Evolutionary conservation across 2,888 invertebrate species (phyloP).

Genomic region (Megastigmus dorsalis): DNA sequence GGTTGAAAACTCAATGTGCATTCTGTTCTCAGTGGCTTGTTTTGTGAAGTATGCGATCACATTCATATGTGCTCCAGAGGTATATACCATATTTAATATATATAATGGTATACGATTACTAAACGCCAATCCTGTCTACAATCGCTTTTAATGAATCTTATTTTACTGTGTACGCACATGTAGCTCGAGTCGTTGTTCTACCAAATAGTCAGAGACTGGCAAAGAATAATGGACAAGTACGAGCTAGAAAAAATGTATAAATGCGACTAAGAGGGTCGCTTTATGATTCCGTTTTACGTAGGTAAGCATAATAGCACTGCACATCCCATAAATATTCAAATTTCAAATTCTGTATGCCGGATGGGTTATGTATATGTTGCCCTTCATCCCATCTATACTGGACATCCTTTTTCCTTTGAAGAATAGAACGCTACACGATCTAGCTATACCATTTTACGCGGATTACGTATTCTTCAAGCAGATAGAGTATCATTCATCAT

Average conservation of each 20-base stretch:
- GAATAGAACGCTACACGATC: neutral
- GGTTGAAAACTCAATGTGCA: neutral
- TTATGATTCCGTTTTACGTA: neutral
- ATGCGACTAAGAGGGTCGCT: neutral
- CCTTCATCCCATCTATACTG: neutral
- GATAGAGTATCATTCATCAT: neutral
- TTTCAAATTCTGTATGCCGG: neutral
- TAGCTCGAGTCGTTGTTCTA: neutral
- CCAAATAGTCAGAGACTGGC: neutral
- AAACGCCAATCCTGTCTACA: too few species aligned
- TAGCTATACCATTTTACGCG: neutral
- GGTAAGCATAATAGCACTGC: neutral
- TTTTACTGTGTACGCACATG: too few species aligned
- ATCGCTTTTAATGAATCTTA: too few species aligned
- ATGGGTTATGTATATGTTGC: neutral
- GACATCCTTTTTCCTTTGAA: neutral
- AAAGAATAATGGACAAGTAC: neutral
- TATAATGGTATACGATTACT: neutral
- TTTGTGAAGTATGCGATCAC: neutral
- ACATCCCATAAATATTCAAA: neutral
- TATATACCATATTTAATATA: neutral
- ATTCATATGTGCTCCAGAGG: neutral
- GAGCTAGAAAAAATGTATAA: neutral
- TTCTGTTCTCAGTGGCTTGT: neutral
- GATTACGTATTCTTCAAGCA: conserved; percentile 2